Evolutionary conservation across 1,140 invertebrate species (phyloP), one percentile per base, ranked within the genome.

Genomic region (Drosophila arizonae): DNA sequence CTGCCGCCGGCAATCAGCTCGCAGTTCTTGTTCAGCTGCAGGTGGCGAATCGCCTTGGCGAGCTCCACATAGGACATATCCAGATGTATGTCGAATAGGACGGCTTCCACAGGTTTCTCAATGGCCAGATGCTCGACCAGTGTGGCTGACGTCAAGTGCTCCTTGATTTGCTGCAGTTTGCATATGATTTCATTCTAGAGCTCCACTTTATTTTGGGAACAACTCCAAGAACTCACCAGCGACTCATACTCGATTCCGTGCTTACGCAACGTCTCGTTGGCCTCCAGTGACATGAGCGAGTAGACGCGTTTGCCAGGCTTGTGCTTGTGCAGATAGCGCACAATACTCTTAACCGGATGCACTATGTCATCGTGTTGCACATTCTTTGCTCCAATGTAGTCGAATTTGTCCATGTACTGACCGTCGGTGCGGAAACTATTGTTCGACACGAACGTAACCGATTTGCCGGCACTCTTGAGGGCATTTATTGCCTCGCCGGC

Each of bases 381-480:
- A 65, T 81, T 69, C 26, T 52, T 3, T 1, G 87, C 81, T 0
- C 86, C 86, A 13, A 90, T 90, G 6, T 76, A 26, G 17, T 67
- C 39, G 17, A 90, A 90, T 56, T 72, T 81, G 41, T 78, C 73
- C 82, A 90, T 76, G 60, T 93, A 93, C 13, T 91, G 85, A 17
- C 92, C 84, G 56, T 90, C 72, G 0, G 76, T 89, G 39, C 92
- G 64, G 17, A 93, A 85, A 61, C 92, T 93, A 81, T 97, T 97
- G 81, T 97, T 97, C 0, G 96, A 95, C 3, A 96, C 93, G 67
- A 95, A 94, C 66, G 95, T 93, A 0, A 96, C 92, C 46, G 93
- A 93, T 87, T 97, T 97, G 0, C 95, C 95, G 64, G 94, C 78
- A 5, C 92, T 77, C 63, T 93, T 92, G 3, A 96, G 92, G 30